Evolutionary conservation across 2,113 vertebrate genomes (phyloP), one percentile per base, ranked within the genome.

Genomic region (Hippocampus abdominalis): DNA sequence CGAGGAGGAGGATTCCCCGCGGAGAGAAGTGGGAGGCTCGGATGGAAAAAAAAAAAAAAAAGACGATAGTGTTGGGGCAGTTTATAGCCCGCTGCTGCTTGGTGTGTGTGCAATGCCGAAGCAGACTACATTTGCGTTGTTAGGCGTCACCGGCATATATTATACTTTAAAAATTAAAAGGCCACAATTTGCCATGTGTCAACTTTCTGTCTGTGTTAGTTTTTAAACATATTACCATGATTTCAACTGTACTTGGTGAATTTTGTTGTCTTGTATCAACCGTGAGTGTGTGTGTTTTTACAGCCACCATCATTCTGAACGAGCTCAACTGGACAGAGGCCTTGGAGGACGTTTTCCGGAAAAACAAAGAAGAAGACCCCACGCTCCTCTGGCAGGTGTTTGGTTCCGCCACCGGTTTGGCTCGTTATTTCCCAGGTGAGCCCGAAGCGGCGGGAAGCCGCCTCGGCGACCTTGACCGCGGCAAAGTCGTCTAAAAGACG

Each of bases 281-380:
- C 18, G 3, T 70, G 51, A 61, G 12, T 39, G 8, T 71, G 57
- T 70, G 11, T 70, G 32, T 76, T 74, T 12, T 72, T 80, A 10
- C 85, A 90, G 97, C 97, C 59, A 95, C 95, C 0, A 96, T 98
- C n/a, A 94, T 99, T 81, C 80, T 99, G 65, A 99, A 99, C 77
- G 97, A 99, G 71, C 91, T 99, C 16, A 97, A 96, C 79, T 99
- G 97, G 97, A 99, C 97, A 0, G 93, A 93, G 15, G 95, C 92
- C 0, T 80, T 99, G 87, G 95, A 98, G 69, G 93, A 95, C 0
- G 90, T 95, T 20, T 99, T 99, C 89, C 95, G 93, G 79, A 82
- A 89, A 79, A 99, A 99, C 90, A 93, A 93, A 76, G 94, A 95
- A 15, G 94, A 97, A 64, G 96, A 99, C 71, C 94, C 95, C 9